These are phyloP conservation scores for Mycetomoellerius zeteki DNA, from an alignment of 1,140 invertebrate genomes.

Conservation along the genomic window DNA sequence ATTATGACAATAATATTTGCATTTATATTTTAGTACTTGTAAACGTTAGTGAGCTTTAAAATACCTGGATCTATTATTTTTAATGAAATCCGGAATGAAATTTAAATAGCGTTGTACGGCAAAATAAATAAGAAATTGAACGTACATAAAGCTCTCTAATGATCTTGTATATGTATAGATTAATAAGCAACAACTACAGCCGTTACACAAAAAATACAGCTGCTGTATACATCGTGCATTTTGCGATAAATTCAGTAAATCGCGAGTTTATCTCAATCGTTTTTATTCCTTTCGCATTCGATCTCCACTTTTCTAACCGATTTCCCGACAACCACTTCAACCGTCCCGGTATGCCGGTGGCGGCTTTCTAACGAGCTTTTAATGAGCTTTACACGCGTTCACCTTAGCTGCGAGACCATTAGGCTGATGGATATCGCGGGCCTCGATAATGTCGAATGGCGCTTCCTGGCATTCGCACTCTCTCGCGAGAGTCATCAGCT, in stretches of 20 bases:
- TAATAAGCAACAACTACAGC: neutral
- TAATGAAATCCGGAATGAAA: neutral
- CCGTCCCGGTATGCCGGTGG: slow-evolving; percentile 11
- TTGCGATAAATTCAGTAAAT: slow-evolving; percentile 6
- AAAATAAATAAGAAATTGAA: neutral
- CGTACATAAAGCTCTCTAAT: neutral
- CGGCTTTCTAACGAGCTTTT: slow-evolving; percentile 79
- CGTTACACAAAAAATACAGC: neutral
- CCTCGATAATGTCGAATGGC: slow-evolving; percentile 71
- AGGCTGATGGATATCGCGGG: slow-evolving; percentile 72
- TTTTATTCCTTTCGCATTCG: slow-evolving; percentile 23
- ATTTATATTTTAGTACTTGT: neutral
- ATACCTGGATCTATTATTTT: neutral
- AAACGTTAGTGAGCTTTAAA: neutral
- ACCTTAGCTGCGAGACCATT: slow-evolving; percentile 59
- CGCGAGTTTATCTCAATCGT: slow-evolving; percentile 17
- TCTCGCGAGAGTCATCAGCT: slow-evolving; percentile 42
- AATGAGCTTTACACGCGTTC: slow-evolving; percentile 75
- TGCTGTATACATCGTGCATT: neutral
- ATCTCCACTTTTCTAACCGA: slow-evolving; percentile 46
- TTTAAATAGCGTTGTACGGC: neutral
- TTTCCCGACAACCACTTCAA: slow-evolving; percentile 29
- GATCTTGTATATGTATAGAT: neutral
- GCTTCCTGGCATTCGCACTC: slow-evolving; percentile 39
- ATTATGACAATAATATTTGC: no score